Evolutionary conservation across 35 echinoderm and acorn worm species (phyloP), one percentile per base, ranked within the genome.

Genomic region (Heliocidaris tuberculata): DNA sequence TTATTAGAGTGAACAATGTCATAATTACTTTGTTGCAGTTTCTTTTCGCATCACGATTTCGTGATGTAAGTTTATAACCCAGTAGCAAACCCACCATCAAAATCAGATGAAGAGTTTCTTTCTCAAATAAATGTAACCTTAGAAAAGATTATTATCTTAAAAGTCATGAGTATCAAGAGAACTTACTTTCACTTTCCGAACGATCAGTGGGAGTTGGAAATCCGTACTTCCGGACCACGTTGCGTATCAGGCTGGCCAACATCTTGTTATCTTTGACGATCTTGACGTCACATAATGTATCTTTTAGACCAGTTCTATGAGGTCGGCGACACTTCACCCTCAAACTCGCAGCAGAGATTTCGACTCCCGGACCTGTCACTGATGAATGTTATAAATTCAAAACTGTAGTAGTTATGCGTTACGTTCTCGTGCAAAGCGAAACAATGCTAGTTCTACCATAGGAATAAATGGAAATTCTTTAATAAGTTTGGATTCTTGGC

Each of bases 251-350:
- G n/a, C 47, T 48, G 16, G 88, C 95, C 15, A 95, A 31, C 86
- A 48, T 93, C 49, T 95, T 61, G 11, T 32, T 50, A 7, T 87
- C 85, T 94, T 48, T 30, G 52, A 42, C 13, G 19, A 60, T n/a
- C 56, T 94, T 86, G 19, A 71, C 42, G 30, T 86, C 21, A 95
- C 7, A 21, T 5, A 94, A 86, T 9, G 31, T 54, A 86, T 94
- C 93, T 9, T 32, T 86, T 31, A 94, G 92, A 70, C 92, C 95
- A 9, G 65, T 31, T 7, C 85, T 93, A 48, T 92, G 35, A 13
- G 49, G 32, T 17, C 52, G 56, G 24, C 95, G 94, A 47, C 93
- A 95, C 52, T 97, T 95, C 11, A 97, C 87, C 7, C 96, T 50
- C 13, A 97, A 31, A 85, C 85, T 90, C 1, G 92, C 86, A 48